Percentiles rank a stretch among this genome's conserved stretches.
These are phyloP conservation scores for Gerosis bhagava DNA, from an alignment of 2,888 invertebrate genomes.

Conservation along the genomic window DNA sequence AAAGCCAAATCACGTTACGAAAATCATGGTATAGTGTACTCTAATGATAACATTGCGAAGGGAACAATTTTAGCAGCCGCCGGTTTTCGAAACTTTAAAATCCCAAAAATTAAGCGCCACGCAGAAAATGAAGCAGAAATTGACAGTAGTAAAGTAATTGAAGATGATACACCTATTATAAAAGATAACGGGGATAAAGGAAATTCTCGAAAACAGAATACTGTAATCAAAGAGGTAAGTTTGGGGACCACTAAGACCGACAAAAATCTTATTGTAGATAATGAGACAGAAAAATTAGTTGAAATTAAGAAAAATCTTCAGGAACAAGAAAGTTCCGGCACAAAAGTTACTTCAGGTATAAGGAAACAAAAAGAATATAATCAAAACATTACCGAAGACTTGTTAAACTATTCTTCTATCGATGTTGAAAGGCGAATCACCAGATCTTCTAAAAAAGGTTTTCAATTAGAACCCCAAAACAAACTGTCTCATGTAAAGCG, in stretches of 20 bases:
- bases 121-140: slow-evolving; percentile 35
- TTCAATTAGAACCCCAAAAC: too few species aligned
- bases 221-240: too few species aligned
- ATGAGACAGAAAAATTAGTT: too few species aligned
- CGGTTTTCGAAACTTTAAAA: slow-evolving; percentile 75
- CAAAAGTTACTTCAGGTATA: slow-evolving; percentile 19
- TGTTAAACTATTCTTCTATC: too few species aligned
- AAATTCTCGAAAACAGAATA: too few species aligned
- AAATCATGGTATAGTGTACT: slow-evolving; percentile 63
- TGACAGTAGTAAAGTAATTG: slow-evolving; percentile 15
- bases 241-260: too few species aligned
- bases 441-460: slow-evolving; percentile 45
- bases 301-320: too few species aligned
- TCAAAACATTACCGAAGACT: too few species aligned
- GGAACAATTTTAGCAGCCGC: slow-evolving; percentile 63
- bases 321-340: too few species aligned
- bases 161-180: not conserved
- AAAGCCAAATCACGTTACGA: slow-evolving; percentile 33
- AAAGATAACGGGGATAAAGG: too few species aligned
- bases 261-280: too few species aligned
- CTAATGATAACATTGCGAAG: slow-evolving; percentile 67
- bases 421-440: slow-evolving; percentile 43
- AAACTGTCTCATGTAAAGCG: too few species aligned
- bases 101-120: slow-evolving; percentile 71
- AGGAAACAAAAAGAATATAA: slow-evolving; percentile 24